Conservation (phyloP, 35 echinoderm and acorn worm genomes). For the Ptychodera flava region DNA sequence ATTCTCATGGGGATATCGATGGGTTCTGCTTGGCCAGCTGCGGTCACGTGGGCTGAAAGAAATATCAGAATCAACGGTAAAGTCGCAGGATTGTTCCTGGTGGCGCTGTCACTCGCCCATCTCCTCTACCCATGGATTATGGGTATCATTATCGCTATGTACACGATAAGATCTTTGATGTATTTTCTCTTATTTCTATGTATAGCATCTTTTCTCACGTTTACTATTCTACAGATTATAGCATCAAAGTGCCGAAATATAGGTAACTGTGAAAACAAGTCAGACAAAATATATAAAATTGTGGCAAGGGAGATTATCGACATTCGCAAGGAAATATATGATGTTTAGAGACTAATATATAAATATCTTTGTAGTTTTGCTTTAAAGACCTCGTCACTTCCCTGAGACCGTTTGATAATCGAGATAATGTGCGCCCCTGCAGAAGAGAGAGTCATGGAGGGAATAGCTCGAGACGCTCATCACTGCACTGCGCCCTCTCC, state of each 20-base stretch:
- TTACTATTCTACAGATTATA: neutral
- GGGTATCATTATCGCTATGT: neutral
- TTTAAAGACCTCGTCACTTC: no score
- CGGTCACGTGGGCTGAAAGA: constrained; percentile 75
- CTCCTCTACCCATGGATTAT: constrained; percentile 56
- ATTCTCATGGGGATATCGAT: constrained; percentile 52
- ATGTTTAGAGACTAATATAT: no score
- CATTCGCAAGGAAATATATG: no score
- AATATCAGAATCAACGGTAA: constrained; percentile 58
- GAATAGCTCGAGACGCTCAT: no score
- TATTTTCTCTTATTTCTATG: neutral
- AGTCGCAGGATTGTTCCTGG: constrained; percentile 54
- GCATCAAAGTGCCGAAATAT: neutral
- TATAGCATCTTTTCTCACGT: neutral
- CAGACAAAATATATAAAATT: no score
- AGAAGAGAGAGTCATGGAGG: no score
- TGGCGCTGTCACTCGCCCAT: constrained; percentile 61
- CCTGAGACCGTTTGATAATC: no score
- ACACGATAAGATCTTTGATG: neutral
- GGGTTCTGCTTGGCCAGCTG: constrained; percentile 77
- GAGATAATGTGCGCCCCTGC: no score
- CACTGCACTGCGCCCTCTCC: no score
- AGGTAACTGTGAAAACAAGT: no score
- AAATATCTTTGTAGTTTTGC: no score
- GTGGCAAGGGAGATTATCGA: no score